phyloP scores from a whole-genome alignment of 2,113 vertebrate genomes.

The Alligator sinensis region DNA sequence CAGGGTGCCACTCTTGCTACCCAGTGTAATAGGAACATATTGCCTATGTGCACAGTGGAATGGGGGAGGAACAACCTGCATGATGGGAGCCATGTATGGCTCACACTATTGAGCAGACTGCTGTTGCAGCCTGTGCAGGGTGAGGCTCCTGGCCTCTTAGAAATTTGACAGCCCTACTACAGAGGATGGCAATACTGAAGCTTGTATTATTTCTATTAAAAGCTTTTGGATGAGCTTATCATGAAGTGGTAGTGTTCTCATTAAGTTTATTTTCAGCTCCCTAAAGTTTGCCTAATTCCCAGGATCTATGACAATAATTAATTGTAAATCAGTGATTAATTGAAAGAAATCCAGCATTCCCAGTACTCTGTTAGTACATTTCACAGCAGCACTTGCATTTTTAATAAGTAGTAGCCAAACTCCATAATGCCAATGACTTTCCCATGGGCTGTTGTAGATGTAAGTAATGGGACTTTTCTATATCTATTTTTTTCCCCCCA shows the following conservation, averaged over 20 bases:
- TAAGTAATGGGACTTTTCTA: not conserved
- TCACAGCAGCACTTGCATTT: not conserved
- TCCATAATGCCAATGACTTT: not conserved
- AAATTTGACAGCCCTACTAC: not conserved
- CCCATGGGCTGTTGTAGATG: not conserved
- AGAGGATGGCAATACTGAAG: not conserved
- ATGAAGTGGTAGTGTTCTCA: not conserved
- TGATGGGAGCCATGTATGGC: too few relatives aligned
- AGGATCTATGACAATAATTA: not conserved
- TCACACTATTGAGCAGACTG: too few relatives aligned
- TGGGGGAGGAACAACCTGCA: too few relatives aligned
- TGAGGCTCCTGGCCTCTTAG: too few relatives aligned
- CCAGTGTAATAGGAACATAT: too few relatives aligned
- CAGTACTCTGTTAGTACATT: not conserved
- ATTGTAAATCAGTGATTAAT: not conserved
- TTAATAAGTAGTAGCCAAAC: not conserved
- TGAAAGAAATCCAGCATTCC: not conserved
- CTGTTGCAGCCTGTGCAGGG: too few relatives aligned
- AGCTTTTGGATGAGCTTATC: fast-evolving
- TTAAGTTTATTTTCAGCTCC: not conserved
- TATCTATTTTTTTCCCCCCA: not conserved
- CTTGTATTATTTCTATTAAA: not conserved
- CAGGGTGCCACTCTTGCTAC: too few relatives aligned
- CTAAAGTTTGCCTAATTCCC: not conserved
- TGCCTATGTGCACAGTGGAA: too few relatives aligned